A percentile compares a stretch with the other conserved stretches of the same genome.
Evolutionary conservation across 1,140 invertebrate species (phyloP).

Genomic region (Caenorhabditis tropicalis): DNA sequence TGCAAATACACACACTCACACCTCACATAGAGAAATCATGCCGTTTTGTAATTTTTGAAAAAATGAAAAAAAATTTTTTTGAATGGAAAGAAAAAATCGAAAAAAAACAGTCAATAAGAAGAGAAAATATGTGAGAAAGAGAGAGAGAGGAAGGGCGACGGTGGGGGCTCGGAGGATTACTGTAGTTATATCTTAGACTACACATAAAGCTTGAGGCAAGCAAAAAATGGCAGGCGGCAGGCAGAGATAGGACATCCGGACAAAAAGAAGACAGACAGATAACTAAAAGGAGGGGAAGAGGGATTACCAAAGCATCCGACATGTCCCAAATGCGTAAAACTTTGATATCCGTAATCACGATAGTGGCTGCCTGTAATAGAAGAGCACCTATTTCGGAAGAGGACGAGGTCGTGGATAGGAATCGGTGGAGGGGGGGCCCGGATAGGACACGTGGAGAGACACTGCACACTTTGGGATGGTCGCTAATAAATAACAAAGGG

Average conservation of each 20-base stretch:
- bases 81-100: not conserved
- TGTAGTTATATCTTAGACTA: no score
- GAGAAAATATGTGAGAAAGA: not conserved
- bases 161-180: no score
- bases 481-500: not conserved
- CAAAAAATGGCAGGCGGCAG: not conserved
- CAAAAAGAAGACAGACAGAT: not conserved
- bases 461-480: not conserved
- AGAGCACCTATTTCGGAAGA: not conserved
- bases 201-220: not conserved
- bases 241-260: not conserved
- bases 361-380: conserved; percentile 32
- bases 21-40: not conserved
- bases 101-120: not conserved
- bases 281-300: not conserved
- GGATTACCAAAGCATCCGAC: conserved; percentile 56
- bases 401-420: not conserved
- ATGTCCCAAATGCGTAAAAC: conserved; percentile 59
- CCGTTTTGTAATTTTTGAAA: not conserved
- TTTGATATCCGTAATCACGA: conserved; percentile 59
- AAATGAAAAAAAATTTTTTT: not conserved
- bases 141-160: not conserved
- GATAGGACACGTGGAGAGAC: not conserved
- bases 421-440: not conserved
- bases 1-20: not conserved